Conservation (phyloP, 2,113 vertebrate species). For the Aptenodytes patagonicus region DNA sequence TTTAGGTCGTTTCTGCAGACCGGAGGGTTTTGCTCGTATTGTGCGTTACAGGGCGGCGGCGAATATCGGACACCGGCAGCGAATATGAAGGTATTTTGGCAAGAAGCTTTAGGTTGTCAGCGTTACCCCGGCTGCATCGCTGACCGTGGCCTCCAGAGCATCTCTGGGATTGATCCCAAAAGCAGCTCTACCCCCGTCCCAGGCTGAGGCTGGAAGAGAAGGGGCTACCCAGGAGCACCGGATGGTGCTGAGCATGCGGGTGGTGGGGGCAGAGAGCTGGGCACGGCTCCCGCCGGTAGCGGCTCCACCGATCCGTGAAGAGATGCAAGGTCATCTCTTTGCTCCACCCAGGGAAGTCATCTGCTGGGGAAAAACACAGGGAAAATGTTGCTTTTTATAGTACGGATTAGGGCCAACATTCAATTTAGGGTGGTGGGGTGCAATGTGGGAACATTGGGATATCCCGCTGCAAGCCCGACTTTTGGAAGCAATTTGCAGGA, state of each 20-base stretch:
- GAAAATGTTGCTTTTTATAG: not conserved
- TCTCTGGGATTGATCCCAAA: not conserved
- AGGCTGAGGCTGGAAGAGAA: not conserved
- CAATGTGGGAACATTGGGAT: not conserved
- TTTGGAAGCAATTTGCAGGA: not conserved
- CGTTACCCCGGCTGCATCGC: accelerated
- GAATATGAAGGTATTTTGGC: accelerated
- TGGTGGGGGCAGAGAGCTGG: not conserved
- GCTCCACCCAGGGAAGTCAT: not conserved
- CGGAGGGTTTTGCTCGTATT: accelerated
- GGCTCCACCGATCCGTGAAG: accelerated
- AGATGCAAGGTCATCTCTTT: not conserved
- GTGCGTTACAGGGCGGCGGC: not conserved
- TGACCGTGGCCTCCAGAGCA: not conserved
- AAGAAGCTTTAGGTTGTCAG: not conserved
- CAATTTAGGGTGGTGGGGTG: not conserved
- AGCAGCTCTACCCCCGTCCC: not conserved
- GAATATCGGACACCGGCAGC: accelerated
- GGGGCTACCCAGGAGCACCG: not conserved
- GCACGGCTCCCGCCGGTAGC: not conserved
- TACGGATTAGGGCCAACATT: too few relatives aligned
- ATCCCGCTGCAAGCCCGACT: not conserved
- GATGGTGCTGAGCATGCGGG: not conserved
- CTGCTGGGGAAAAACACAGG: not conserved
- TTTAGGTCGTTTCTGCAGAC: not conserved